phyloP scores from a whole-genome alignment of 2,797 vertebrate species.

The Muscicapa striata region DNA sequence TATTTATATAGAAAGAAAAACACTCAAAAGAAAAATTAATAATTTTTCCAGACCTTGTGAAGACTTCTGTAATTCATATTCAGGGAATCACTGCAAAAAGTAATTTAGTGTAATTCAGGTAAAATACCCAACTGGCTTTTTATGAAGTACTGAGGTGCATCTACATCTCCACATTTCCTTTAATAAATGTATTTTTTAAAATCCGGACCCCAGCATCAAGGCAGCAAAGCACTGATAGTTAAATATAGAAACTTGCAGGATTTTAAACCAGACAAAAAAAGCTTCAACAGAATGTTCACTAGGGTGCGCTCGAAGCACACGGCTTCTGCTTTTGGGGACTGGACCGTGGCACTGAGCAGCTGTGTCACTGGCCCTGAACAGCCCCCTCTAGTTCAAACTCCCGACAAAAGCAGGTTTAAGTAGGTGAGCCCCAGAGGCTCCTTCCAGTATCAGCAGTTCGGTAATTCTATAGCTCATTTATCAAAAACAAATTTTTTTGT shows the following conservation, averaged over 20 bases:
- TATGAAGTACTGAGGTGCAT: background rate
- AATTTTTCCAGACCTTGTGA: background rate
- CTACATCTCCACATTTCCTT: background rate
- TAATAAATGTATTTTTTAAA: background rate
- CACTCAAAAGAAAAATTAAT: background rate
- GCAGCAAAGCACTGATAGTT: background rate
- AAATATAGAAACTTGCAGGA: background rate
- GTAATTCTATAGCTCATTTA: background rate
- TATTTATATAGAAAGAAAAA: background rate
- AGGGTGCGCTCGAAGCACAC: background rate
- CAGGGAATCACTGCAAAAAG: background rate
- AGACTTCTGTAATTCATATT: background rate
- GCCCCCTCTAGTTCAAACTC: too few species aligned
- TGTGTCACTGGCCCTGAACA: background rate
- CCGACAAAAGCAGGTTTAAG: too few species aligned
- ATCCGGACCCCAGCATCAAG: background rate
- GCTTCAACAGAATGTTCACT: background rate
- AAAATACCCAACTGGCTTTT: background rate
- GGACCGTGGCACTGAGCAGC: accelerated
- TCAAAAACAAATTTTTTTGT: background rate
- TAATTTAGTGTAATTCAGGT: background rate
- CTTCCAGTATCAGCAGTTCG: background rate
- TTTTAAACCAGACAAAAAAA: background rate
- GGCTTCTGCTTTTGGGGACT: background rate
- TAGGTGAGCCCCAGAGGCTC: background rate